These are phyloP conservation scores for Pocota personata DNA, from an alignment of 2,888 invertebrate genomes.

Conservation along the genomic window DNA sequence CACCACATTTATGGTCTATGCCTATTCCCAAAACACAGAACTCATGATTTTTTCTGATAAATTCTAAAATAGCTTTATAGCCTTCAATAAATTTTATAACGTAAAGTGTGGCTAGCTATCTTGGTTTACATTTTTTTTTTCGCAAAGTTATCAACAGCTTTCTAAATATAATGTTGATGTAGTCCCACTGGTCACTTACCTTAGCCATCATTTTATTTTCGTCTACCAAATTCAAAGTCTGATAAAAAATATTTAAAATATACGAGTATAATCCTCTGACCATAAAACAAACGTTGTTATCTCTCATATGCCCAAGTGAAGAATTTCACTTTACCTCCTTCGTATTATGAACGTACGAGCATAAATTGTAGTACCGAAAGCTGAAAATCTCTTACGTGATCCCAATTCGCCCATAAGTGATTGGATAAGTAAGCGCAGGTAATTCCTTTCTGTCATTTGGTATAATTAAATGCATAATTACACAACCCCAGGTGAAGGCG, in stretches of 20 bases:
- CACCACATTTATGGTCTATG: no score
- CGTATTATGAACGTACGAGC: neutral
- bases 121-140: neutral
- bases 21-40: no score
- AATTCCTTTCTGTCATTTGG: neutral
- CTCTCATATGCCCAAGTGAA: neutral
- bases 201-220: slow-evolving; percentile 1
- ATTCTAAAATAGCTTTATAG: neutral
- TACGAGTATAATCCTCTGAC: neutral
- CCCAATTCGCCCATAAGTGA: neutral
- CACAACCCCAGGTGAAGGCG: neutral
- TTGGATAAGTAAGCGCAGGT: neutral
- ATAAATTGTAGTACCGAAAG: slow-evolving; percentile 7
- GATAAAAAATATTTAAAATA: neutral
- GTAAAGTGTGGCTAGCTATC: neutral
- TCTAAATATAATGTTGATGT: slow-evolving; percentile 16
- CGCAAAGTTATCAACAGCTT: neutral
- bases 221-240: neutral
- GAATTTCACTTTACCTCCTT: neutral
- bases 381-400: slow-evolving; percentile 10
- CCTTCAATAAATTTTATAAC: neutral
- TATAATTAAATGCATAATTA: slow-evolving; percentile 1
- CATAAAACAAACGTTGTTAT: no score
- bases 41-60: neutral
- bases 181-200: slow-evolving; percentile 1